Base-by-base conservation (phyloP, 2,113 vertebrate species). In the Sinocyclocheilus anshuiensis region DNA sequence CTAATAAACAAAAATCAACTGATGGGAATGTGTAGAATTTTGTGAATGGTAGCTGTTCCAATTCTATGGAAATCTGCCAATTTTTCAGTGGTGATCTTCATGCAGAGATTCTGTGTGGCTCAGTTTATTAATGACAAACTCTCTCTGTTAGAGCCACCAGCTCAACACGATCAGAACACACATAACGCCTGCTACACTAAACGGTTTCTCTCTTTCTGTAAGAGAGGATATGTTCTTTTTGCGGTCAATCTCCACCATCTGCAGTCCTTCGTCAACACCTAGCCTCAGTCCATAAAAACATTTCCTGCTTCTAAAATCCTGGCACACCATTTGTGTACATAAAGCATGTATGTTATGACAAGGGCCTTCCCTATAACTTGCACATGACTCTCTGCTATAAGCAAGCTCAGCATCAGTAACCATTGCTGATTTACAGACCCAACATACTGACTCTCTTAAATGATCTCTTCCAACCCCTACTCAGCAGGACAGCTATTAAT, bases 261-360 rank as follows among this genome's bases (percentile, higher is more conserved):
- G 89, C 84, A 88, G 69, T 83, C 72, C 81, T 86, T 91, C 87
- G 80, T 87, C 85, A 84, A 84, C 89, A 90, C 90, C 89, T 87
- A 87, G 89, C 75, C 20, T 84, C 76, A 55, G 77, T 82, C 86
- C 81, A 81, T 87, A 84, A 89, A 90, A 86, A 88, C 85, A 87
- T 86, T 87, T 88, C 88, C 86, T 89, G 85, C 81, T 83, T 50
- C 83, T 86, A 84, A 88, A 87, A 71, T 81, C 84, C 81, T 76
- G 63, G 84, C 67, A 81, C 81, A 53, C 67, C 71, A 16, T 45
- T 87, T 87, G 89, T 90, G 88, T 87, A 90, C 65, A 86, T 89
- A 86, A 89, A 89, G 87, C 81, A 26, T 86, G 81, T 87, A 82
- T 87, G 83, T 86, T 89, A 86, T 89, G 78, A 87, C 88, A 89